Evolutionary conservation across 2,113 vertebrate genomes (phyloP).

Genomic region (Trogon surrucura): DNA sequence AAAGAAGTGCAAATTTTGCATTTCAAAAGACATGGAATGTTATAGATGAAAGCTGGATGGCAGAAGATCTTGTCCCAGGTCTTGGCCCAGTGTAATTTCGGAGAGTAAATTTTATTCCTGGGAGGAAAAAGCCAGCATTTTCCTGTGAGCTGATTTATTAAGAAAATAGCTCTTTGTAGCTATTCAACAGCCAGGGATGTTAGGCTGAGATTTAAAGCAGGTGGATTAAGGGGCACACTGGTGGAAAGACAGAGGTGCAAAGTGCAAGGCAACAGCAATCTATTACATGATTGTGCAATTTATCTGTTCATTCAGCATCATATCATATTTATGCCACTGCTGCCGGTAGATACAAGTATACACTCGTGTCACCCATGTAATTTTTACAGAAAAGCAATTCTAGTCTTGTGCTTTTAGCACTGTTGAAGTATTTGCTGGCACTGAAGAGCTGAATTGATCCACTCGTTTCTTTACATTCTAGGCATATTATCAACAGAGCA

Average conservation of each 20-base stretch:
- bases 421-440: not conserved
- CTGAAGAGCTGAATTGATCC: not conserved
- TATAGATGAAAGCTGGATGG: not conserved
- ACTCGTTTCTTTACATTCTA: not conserved
- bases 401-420: not conserved
- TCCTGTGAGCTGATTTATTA: conserved; percentile 42
- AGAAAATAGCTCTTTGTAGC: not conserved
- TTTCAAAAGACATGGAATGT: not conserved
- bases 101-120: conserved; percentile 26
- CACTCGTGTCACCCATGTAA: not conserved
- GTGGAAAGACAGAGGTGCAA: conserved; percentile 32
- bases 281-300: not conserved
- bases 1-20: not conserved
- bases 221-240: not conserved
- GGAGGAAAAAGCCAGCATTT: not conserved
- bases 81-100: not conserved
- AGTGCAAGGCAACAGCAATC: conserved; percentile 39
- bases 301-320: not conserved
- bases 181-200: not conserved
- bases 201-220: conserved; percentile 36
- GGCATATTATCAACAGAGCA: not conserved
- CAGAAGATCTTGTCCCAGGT: not conserved
- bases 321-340: not conserved
- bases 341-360: not conserved
- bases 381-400: not conserved